A percentile compares a stretch with the other conserved stretches of the same genome.
Conservation (phyloP, 2,888 invertebrate genomes). For the Phanerotoma sp. region DNA sequence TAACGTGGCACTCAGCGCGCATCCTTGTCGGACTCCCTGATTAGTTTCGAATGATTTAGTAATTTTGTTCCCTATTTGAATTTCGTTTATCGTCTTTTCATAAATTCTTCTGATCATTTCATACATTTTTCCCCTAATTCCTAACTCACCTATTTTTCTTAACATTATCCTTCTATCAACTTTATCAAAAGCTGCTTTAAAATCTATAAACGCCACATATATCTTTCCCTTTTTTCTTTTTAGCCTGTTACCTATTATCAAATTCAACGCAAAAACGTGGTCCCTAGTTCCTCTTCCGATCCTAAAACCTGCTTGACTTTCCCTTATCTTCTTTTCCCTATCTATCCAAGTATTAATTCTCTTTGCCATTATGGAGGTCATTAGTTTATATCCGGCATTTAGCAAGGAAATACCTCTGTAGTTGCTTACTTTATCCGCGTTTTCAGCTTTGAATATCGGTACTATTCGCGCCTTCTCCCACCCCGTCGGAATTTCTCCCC, state of each 20-base stretch:
- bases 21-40: slow-evolving; percentile 3
- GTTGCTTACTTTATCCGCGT: neutral
- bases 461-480: slow-evolving; percentile 12
- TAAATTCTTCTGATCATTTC: slow-evolving; percentile 1
- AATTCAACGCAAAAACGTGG: neutral
- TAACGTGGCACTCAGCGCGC: neutral
- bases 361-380: neutral
- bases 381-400: slow-evolving; percentile 1
- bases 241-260: neutral
- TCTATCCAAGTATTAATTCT: neutral
- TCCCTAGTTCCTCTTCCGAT: neutral
- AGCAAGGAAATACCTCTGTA: slow-evolving; percentile 15
- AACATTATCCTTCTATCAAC: neutral
- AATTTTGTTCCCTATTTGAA: neutral
- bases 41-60: neutral
- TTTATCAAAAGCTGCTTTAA: neutral
- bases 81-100: neutral
- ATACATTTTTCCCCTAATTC: neutral
- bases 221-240: neutral
- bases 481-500: neutral
- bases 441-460: slow-evolving; percentile 13
- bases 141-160: neutral
- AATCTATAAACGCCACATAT: neutral
- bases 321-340: neutral
- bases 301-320: neutral